A percentile compares a stretch with the other conserved stretches of the same genome.
phyloP scores from a whole-genome alignment of 2,888 invertebrate genomes.

The Hypercompe scribonia region DNA sequence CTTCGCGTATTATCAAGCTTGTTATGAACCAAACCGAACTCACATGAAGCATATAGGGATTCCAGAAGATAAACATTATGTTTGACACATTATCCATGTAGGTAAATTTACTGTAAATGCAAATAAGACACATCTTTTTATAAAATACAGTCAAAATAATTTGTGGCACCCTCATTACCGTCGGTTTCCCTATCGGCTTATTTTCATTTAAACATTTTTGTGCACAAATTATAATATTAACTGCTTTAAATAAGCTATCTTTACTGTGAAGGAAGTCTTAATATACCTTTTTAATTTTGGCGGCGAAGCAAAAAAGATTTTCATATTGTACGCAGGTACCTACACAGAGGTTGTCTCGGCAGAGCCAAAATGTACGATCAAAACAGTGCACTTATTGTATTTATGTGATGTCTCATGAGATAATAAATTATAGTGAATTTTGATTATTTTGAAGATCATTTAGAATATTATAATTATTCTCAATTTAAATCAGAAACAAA shows the following conservation, averaged over 20 bases:
- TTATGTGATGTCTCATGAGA: slow-evolving; percentile 21
- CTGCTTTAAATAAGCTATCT: slow-evolving; percentile 59
- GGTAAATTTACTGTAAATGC: slow-evolving; percentile 60
- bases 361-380: slow-evolving; percentile 18
- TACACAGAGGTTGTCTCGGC: slow-evolving; percentile 26
- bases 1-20: slow-evolving; percentile 76
- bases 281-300: slow-evolving; percentile 41
- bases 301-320: slow-evolving; percentile 29
- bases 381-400: slow-evolving; percentile 18
- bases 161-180: slow-evolving; percentile 45
- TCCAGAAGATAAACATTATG: slow-evolving; percentile 70
- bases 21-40: slow-evolving; percentile 68
- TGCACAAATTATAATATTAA: slow-evolving; percentile 58
- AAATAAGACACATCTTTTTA: slow-evolving; percentile 52
- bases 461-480: slow-evolving; percentile 23
- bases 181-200: slow-evolving; percentile 53
- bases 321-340: slow-evolving; percentile 16
- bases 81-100: slow-evolving; percentile 74
- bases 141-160: slow-evolving; percentile 44
- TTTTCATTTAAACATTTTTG: slow-evolving; percentile 59
- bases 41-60: slow-evolving; percentile 72
- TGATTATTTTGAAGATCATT: slow-evolving; percentile 43
- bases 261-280: slow-evolving; percentile 43
- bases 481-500: slow-evolving; percentile 34
- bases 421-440: slow-evolving; percentile 33